Base-by-base conservation (phyloP, 2,888 invertebrate species). In the Eulithis prunata region DNA sequence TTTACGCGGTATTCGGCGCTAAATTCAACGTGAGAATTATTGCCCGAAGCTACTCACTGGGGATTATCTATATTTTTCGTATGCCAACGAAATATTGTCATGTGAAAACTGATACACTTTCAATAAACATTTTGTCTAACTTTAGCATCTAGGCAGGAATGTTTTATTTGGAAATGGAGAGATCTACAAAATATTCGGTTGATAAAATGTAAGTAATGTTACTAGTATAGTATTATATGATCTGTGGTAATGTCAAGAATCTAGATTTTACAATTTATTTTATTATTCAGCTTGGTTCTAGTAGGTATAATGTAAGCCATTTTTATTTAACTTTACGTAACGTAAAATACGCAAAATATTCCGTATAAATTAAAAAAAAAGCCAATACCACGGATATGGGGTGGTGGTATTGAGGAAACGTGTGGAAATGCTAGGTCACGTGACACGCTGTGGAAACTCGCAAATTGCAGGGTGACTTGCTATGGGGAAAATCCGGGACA, bases 1-100 rank as follows among this genome's bases (percentile, higher is more conserved):
- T 76, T 78, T 73, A 69, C 68, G 66, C 72, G 70, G 63, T 58
- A 66, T 66, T 68, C 68, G 38, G 68, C 62, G 61, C 69, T 62
- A 71, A 76, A 76, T 76, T 74, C 68, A 68, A 71, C 68, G 63
- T 57, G 62, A 65, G 65, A 64, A 69, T 74, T 60, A 68, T 71
- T 64, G 76, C 75, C 69, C 62, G 12, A 57, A 68, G 74, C 71
- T 13, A 38, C 61, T 28, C 74, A 41, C 62, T 36, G 21, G 77
- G 76, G 75, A 77, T 75, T 75, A 69, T 71, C 69, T 73, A 76
- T 75, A 72, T 71, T 62, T 68, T 57, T 66, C 67, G 47, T 60
- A 57, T 36, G 53, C 52, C 62, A 43, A 62, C 54, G 62, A 70
- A 70, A 71, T 60, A 70, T 52, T 67, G 60, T 53, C 55, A 75